Conservation (phyloP, 2,113 vertebrate genomes). For the Poeciliopsis retropinna region DNA sequence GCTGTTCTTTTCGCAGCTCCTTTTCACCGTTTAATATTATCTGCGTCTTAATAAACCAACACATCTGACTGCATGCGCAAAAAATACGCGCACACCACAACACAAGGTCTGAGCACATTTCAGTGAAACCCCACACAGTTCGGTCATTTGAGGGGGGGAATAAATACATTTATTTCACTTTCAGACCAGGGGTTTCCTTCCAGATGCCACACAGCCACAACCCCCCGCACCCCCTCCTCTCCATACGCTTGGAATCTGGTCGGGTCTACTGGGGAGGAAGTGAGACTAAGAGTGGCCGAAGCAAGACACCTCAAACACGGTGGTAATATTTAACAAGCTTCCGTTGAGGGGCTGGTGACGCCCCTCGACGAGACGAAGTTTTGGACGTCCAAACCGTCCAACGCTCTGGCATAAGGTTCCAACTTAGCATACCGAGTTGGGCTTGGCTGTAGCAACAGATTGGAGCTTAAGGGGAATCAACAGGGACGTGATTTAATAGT, state of each 20-base stretch:
- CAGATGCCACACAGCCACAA: background rate
- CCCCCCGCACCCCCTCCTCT: too few species aligned
- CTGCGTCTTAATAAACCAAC: too few species aligned
- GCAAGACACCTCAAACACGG: conserved; percentile 43
- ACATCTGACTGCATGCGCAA: too few species aligned
- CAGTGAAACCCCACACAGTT: too few species aligned
- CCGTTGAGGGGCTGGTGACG: conserved; percentile 15
- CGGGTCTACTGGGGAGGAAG: background rate
- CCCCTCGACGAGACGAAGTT: background rate
- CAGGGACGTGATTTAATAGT: background rate
- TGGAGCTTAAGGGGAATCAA: background rate
- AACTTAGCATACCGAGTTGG: background rate
- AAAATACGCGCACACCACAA: too few species aligned
- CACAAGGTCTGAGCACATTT: too few species aligned
- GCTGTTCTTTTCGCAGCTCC: background rate
- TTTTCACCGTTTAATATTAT: too few species aligned
- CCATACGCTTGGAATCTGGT: too few species aligned
- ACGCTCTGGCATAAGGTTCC: background rate
- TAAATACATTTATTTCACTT: too few species aligned
- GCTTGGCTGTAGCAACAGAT: background rate
- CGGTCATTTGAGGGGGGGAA: too few species aligned
- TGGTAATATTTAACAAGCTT: conserved; percentile 25
- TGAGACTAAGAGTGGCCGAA: conserved; percentile 34
- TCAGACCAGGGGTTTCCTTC: too few species aligned
- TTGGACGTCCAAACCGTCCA: background rate